phyloP scores from a whole-genome alignment of 2,888 invertebrate genomes.

The Acrobasis repandana region DNA sequence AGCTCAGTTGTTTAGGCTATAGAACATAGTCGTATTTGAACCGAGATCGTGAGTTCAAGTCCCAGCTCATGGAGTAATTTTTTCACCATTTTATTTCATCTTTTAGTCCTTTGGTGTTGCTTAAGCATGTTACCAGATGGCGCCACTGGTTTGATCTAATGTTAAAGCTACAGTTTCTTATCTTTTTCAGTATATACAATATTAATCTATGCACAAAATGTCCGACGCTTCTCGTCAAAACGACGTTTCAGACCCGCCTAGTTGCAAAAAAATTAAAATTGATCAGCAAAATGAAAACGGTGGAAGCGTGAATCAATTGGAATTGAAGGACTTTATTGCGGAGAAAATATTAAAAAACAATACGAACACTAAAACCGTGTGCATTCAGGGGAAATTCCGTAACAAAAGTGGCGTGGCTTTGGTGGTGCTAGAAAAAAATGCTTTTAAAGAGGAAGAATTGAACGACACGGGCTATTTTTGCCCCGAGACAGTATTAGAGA shows the following conservation, averaged over 20 bases:
- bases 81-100: no score
- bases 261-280: slow-evolving; percentile 72
- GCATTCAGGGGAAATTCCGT: slow-evolving; percentile 86
- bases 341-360: slow-evolving; percentile 88
- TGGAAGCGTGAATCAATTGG: slow-evolving; percentile 53
- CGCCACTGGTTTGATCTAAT: no score
- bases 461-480: slow-evolving; percentile 83
- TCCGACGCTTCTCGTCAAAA: slow-evolving; percentile 67
- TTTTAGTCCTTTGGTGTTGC: no score
- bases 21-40: no score
- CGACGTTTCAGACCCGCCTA: slow-evolving; percentile 54
- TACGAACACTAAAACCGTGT: slow-evolving; percentile 87
- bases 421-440: slow-evolving; percentile 91
- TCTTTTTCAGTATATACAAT: no score
- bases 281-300: slow-evolving; percentile 60
- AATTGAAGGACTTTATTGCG: slow-evolving; percentile 86
- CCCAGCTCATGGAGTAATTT: no score
- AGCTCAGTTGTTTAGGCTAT: no score
- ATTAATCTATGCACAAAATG: slow-evolving; percentile 65
- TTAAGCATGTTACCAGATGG: no score
- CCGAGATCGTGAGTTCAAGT: no score
- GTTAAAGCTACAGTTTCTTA: no score
- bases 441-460: slow-evolving; percentile 87
- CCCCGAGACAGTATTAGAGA: slow-evolving; percentile 81
- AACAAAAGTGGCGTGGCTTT: slow-evolving; percentile 86